Percentiles rank a stretch among this genome's conserved stretches.
Evolutionary conservation across 2,113 vertebrate species (phyloP).

Genomic region (Struthio camelus): DNA sequence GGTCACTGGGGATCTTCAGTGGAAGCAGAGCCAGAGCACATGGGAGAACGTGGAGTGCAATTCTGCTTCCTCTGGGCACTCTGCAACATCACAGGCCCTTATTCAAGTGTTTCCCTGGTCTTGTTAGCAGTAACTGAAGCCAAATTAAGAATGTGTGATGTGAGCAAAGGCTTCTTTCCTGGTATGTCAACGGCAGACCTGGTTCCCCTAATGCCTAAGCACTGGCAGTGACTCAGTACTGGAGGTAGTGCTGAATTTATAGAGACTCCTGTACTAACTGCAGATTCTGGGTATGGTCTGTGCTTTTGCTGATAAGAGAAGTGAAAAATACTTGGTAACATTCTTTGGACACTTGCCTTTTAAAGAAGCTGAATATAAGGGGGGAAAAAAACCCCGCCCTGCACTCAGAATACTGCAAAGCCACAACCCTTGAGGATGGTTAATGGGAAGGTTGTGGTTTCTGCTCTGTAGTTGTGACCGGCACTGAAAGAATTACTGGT

Average conservation of each 20-base stretch:
- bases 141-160: neutral
- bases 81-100: neutral
- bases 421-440: neutral
- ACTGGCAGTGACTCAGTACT: neutral
- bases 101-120: neutral
- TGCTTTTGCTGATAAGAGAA: neutral
- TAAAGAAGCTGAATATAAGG: neutral
- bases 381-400: neutral
- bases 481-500: neutral
- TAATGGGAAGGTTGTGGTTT: neutral
- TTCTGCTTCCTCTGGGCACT: neutral
- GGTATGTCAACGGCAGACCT: neutral
- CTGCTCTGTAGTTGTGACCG: neutral
- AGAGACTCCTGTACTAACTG: neutral
- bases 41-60: neutral
- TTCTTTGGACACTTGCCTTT: neutral
- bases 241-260: neutral
- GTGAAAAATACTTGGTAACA: neutral
- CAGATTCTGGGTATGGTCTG: neutral
- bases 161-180: neutral
- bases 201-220: neutral
- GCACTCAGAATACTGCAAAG: fast-evolving
- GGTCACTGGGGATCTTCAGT: neutral
- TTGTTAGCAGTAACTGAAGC: neutral
- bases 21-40: neutral